Base-by-base conservation (phyloP, 2,113 vertebrate genomes). In the Pomatorhinus ruficollis region DNA sequence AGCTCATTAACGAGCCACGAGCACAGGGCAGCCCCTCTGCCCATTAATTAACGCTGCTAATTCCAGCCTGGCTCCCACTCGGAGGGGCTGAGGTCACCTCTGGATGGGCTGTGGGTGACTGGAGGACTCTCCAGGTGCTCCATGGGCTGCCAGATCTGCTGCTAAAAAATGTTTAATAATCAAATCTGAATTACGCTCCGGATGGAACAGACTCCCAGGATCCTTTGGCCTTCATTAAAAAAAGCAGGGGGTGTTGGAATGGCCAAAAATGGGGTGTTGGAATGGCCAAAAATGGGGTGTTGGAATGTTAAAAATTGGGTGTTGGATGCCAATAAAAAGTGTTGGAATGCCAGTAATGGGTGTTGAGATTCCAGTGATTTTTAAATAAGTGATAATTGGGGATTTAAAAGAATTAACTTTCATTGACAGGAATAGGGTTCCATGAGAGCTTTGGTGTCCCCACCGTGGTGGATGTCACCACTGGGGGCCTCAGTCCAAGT, bases 401-500 rank as follows among this genome's bases (percentile, higher is more conserved):
- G 95, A 96, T 97, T 97, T 96, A 97, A 94, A 94, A 77, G 83
- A 15, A 94, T 95, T 78, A 96, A 96, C 68, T 95, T 93, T 90
- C 61, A 91, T 95, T 83, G 97, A 69, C 87, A 87, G 70, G 95
- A 94, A 76, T 86, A 95, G 91, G 85, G 78, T 95, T 96, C 82
- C 40, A 3, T 89, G 92, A 91, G 90, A 79, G 96, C 90, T 95
- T 83, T 90, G 59, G n/a, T 91, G 94, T 89, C 97, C 95, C 91
- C 89, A 50, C 84, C 87, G 2, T 57, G 95, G 85, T 96, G 97
- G 95, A 95, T 97, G 68, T 77, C 92, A 79, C 82, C 86, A 12
- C 71, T 74, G 52, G 11, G 68, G 44, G 33, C 69, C 74, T 37
- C 39, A 19, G 4, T 31, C 84, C 81, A 59, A 63, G 54, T 33